Conservation (phyloP, 2,888 invertebrate species). For the Candidula unifasciata region DNA sequence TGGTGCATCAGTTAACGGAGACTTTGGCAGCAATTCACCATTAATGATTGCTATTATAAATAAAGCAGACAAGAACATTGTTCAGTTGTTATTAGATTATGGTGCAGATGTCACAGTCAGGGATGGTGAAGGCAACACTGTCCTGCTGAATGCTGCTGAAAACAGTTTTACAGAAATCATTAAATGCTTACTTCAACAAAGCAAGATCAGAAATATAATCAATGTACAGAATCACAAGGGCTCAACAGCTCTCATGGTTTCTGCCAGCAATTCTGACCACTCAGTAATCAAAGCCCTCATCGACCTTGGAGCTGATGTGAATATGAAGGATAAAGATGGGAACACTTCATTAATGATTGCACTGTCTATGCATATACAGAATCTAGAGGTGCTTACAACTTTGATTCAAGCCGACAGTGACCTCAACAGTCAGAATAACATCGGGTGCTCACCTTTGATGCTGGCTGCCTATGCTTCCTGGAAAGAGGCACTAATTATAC, state of each 20-base stretch:
- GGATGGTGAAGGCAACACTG: not conserved
- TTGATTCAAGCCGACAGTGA: not conserved
- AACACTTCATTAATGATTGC: not conserved
- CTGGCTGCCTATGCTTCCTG: not conserved
- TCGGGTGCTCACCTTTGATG: not conserved
- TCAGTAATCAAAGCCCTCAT: not conserved
- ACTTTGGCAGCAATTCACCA: not conserved
- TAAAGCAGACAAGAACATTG: not conserved
- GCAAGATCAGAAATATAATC: too few relatives aligned
- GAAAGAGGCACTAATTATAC: not conserved
- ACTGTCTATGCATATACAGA: not conserved
- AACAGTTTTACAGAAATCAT: too few relatives aligned
- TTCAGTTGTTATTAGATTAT: constrained; percentile 9
- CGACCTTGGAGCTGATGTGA: constrained; percentile 1
- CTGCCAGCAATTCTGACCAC: not conserved
- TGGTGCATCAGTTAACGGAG: not conserved
- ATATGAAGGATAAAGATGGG: not conserved
- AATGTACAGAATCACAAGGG: not conserved
- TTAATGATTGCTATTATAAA: not conserved
- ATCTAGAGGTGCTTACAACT: not conserved
- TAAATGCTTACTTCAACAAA: too few relatives aligned
- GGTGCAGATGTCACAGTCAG: not conserved
- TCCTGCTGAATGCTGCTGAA: not conserved
- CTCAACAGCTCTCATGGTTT: not conserved
- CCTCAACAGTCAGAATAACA: not conserved